Conservation (phyloP, 2,797 vertebrate species). For the Alauda arvensis region DNA sequence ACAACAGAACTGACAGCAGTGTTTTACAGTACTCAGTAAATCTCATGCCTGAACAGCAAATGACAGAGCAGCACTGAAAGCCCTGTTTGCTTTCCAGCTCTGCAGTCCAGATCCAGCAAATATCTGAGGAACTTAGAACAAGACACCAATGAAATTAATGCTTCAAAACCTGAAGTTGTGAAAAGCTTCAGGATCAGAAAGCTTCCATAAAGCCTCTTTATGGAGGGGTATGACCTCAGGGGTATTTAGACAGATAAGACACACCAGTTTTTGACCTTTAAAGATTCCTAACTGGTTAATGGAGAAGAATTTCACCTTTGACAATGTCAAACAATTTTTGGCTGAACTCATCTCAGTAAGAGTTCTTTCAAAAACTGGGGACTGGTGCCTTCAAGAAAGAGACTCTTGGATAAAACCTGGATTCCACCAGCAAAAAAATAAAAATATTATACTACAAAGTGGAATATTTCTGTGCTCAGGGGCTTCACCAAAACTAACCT, state of each 20-base stretch:
- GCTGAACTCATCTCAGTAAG: background rate
- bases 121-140: background rate
- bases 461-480: background rate
- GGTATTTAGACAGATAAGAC: background rate
- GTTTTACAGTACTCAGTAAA: background rate
- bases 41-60: slow-evolving; percentile 12
- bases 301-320: background rate
- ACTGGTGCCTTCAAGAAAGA: background rate
- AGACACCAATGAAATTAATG: background rate
- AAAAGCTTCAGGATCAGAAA: background rate
- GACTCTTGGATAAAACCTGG: background rate
- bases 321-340: background rate
- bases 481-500: background rate
- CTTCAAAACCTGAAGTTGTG: background rate
- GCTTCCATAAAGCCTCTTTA: background rate
- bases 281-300: background rate
- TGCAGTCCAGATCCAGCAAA: background rate
- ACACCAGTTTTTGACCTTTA: background rate
- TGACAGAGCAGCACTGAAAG: background rate
- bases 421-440: background rate
- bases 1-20: background rate
- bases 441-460: background rate
- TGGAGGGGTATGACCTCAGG: too few relatives aligned
- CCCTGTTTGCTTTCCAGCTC: background rate
- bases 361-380: background rate